A percentile compares a stretch with the other conserved stretches of the same genome.
Evolutionary conservation across 92 coral and sea anemone genomes (phyloP).

Genomic region (Epizoanthus illoricatus): DNA sequence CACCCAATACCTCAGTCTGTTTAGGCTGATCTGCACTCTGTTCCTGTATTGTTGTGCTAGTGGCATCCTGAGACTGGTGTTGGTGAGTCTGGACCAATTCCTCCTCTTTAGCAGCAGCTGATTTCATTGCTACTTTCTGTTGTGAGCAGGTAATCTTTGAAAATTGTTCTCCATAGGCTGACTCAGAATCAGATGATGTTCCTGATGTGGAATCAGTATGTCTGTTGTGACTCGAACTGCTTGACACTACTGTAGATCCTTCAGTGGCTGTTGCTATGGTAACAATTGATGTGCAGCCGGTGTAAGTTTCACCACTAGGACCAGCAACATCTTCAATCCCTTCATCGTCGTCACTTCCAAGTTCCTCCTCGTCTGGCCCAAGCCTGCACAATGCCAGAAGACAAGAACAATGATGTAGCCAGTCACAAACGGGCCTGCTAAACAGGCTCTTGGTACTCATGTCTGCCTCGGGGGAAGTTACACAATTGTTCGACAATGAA

Average conservation of each 20-base stretch:
- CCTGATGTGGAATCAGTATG: neutral
- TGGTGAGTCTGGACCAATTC: neutral
- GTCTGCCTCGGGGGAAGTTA: too few relatives aligned
- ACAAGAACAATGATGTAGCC: neutral
- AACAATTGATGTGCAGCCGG: constrained; percentile 12
- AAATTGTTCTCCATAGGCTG: neutral
- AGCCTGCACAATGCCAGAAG: constrained; percentile 43
- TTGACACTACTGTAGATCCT: constrained; percentile 11
- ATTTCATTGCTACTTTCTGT: too few relatives aligned
- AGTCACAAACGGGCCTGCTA: too few relatives aligned
- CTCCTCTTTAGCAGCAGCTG: neutral
- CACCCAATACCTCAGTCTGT: too few relatives aligned
- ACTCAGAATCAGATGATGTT: neutral
- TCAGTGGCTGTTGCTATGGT: constrained; percentile 12
- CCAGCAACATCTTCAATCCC: constrained; percentile 45
- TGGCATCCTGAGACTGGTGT: neutral
- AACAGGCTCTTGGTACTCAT: too few relatives aligned
- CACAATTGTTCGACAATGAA: neutral
- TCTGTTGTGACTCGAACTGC: neutral
- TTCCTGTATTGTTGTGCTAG: too few relatives aligned
- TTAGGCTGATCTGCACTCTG: too few relatives aligned
- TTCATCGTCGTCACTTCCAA: constrained; percentile 68
- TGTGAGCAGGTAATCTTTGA: neutral
- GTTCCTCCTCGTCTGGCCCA: constrained; percentile 53
- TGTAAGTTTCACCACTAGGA: neutral